Evolutionary conservation across 2,113 vertebrate genomes (phyloP).

Genomic region (Beaufortia kweichowensis): DNA sequence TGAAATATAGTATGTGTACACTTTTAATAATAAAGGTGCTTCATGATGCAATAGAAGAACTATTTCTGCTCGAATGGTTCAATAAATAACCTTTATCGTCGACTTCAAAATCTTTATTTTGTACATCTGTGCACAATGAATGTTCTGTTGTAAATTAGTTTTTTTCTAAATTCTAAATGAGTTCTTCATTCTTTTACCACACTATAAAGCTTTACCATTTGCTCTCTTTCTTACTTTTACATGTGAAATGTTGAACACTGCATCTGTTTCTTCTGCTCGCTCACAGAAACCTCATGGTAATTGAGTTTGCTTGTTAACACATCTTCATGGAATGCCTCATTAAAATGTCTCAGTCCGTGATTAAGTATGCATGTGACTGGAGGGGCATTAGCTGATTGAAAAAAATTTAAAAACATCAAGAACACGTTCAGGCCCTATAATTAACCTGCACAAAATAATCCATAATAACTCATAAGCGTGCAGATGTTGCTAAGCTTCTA

Average conservation of each 20-base stretch:
- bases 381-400: conserved; percentile 36
- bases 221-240: conserved; percentile 5
- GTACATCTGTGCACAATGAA: neutral
- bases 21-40: too few species aligned
- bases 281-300: conserved; percentile 35
- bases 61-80: too few species aligned
- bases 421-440: neutral
- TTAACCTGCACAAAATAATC: neutral
- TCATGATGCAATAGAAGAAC: too few species aligned
- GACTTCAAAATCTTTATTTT: too few species aligned
- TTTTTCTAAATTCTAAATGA: neutral
- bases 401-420: conserved; percentile 22
- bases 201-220: neutral
- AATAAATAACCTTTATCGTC: too few species aligned
- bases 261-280: conserved; percentile 10
- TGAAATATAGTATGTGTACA: too few species aligned
- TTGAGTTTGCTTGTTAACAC: conserved; percentile 57
- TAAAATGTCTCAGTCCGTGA: conserved; percentile 54
- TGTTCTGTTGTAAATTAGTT: neutral
- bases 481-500: neutral
- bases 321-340: conserved; percentile 46
- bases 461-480: neutral
- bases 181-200: neutral
- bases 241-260: neutral
- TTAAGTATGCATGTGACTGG: conserved; percentile 59